Percentiles rank a stretch among this genome's conserved stretches.
Evolutionary conservation across 2,113 vertebrate species (phyloP).

Genomic region (Rhinoderma darwinii): DNA sequence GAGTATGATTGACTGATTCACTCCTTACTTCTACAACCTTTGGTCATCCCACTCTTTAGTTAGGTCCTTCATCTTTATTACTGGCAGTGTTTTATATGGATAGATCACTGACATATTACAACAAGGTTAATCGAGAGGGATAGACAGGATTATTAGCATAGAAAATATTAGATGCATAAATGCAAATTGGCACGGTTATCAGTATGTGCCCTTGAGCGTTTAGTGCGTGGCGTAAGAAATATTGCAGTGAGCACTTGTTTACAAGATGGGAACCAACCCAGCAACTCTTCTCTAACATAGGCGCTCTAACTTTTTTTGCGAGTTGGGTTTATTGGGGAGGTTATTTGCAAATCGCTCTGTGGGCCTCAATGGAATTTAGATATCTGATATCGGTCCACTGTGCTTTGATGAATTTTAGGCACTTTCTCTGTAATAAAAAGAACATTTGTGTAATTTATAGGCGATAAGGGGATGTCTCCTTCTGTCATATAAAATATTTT

Average conservation of each 20-base stretch:
- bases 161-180: slow-evolving; percentile 42
- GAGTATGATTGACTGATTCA: slow-evolving; percentile 18
- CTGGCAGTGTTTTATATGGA: slow-evolving; percentile 16
- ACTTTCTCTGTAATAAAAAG: slow-evolving; percentile 52
- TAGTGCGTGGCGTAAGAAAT: neutral
- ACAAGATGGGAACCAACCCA: neutral
- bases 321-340: neutral
- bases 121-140: slow-evolving; percentile 43
- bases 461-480: slow-evolving; percentile 52
- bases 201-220: slow-evolving; percentile 31
- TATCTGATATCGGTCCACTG: slow-evolving; percentile 44
- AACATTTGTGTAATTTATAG: slow-evolving; percentile 58
- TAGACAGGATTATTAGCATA: slow-evolving; percentile 39
- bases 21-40: neutral
- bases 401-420: slow-evolving; percentile 56
- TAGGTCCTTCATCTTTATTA: slow-evolving; percentile 31
- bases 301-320: neutral
- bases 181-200: slow-evolving; percentile 20
- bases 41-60: slow-evolving; percentile 12
- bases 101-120: slow-evolving; percentile 46
- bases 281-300: neutral
- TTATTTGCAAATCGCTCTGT: slow-evolving; percentile 38
- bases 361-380: slow-evolving; percentile 42
- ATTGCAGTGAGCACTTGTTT: neutral
- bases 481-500: slow-evolving; percentile 57